Conservation (phyloP, 2,797 vertebrate genomes). For the Apogon talboti region DNA sequence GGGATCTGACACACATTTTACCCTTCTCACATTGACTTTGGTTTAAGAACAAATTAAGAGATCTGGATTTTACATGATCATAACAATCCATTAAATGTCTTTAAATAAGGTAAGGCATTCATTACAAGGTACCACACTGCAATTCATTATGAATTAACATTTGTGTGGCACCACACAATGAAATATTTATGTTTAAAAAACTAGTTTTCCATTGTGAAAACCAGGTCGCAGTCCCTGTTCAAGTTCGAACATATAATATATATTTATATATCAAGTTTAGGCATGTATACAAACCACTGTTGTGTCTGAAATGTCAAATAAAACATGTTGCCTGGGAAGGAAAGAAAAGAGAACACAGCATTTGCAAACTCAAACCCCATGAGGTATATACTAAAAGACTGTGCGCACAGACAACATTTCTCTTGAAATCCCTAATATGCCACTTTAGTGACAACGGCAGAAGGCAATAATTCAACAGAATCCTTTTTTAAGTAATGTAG, state of each 20-base stretch:
- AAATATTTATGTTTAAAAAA: slow-evolving; percentile 61
- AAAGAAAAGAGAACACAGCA: slow-evolving; percentile 63
- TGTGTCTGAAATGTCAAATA: slow-evolving; percentile 61
- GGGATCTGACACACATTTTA: slow-evolving; percentile 37
- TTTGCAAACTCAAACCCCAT: slow-evolving; percentile 76
- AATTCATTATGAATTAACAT: slow-evolving; percentile 80
- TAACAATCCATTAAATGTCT: slow-evolving; percentile 62
- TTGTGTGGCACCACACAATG: slow-evolving; percentile 55
- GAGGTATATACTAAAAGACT: slow-evolving; percentile 82
- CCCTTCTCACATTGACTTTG: slow-evolving; percentile 60
- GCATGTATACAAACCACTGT: slow-evolving; percentile 67
- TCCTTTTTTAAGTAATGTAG: slow-evolving; percentile 40
- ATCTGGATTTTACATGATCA: slow-evolving; percentile 49
- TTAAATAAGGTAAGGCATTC: slow-evolving; percentile 77
- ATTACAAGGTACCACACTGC: slow-evolving; percentile 63
- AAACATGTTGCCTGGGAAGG: slow-evolving; percentile 53
- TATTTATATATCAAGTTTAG: slow-evolving; percentile 41
- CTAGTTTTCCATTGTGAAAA: slow-evolving; percentile 70
- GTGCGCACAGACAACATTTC: slow-evolving; percentile 70
- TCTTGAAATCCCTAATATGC: slow-evolving; percentile 53
- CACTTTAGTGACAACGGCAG: slow-evolving; percentile 55
- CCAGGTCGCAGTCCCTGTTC: slow-evolving; percentile 61
- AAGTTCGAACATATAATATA: slow-evolving; percentile 51
- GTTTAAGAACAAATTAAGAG: slow-evolving; percentile 62
- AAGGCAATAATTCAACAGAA: slow-evolving; percentile 64